Conservation (phyloP, 2,797 vertebrate species). For the Trichosurus vulpecula region DNA sequence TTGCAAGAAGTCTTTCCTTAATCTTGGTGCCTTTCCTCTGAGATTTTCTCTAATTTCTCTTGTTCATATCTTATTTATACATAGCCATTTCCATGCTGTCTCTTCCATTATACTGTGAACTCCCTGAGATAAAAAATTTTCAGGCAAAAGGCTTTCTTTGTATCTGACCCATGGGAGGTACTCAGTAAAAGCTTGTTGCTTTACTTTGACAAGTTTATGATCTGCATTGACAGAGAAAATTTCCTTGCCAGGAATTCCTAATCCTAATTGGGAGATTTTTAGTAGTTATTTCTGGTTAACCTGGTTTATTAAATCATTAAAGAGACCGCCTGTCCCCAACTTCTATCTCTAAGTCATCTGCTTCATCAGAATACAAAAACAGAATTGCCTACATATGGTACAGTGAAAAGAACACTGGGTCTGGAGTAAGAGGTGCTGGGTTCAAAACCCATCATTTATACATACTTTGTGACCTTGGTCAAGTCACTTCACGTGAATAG, state of each 20-base stretch:
- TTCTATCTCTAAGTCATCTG: not conserved
- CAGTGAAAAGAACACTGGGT: not conserved
- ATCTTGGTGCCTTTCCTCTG: not conserved
- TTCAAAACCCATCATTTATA: not conserved
- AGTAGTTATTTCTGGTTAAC: not conserved
- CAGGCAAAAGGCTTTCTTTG: not conserved
- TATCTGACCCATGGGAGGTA: not conserved
- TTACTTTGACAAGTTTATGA: not conserved
- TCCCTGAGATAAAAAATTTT: not conserved
- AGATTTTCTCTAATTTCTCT: not conserved
- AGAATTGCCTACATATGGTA: not conserved
- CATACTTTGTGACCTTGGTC: not conserved
- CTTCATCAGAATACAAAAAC: not conserved
- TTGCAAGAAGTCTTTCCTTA: too few relatives aligned
- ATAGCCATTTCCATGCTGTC: not conserved
- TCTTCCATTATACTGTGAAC: not conserved
- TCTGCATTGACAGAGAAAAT: not conserved
- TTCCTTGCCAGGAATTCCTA: not conserved
- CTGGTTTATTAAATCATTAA: not conserved
- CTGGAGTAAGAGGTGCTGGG: not conserved
- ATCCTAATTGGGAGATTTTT: not conserved
- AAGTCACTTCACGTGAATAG: not conserved
- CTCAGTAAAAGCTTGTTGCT: not conserved
- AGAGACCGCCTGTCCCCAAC: not conserved
- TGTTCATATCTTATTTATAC: not conserved